phyloP scores from a whole-genome alignment of 2,797 vertebrate species.

The Antennarius maculatus region DNA sequence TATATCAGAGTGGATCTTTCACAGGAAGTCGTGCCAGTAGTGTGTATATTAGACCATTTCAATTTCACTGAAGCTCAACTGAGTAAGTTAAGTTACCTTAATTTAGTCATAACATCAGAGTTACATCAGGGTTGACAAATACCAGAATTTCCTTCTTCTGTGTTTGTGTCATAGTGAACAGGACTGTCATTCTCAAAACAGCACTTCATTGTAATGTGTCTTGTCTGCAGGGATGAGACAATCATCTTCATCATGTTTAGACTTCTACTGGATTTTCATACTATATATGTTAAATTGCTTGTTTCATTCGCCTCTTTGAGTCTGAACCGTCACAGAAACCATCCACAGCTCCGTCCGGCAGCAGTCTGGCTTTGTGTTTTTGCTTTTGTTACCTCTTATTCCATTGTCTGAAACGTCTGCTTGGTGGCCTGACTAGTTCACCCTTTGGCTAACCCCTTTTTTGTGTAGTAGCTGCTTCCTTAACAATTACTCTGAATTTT shows the following conservation, averaged over 20 bases:
- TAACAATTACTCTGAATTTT: constrained; percentile 9
- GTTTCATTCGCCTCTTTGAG: not conserved
- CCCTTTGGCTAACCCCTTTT: not conserved
- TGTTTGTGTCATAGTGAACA: constrained; percentile 40
- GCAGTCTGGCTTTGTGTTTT: constrained; percentile 46
- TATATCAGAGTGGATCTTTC: not conserved
- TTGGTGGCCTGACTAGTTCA: constrained; percentile 20
- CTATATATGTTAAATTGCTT: not conserved
- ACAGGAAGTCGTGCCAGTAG: not conserved
- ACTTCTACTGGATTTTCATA: not conserved
- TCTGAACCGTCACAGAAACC: constrained; percentile 2
- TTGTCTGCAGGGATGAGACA: not conserved
- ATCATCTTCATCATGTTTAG: constrained; percentile 6
- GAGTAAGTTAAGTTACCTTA: not conserved
- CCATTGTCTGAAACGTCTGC: constrained; percentile 52
- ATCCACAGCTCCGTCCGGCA: constrained; percentile 49
- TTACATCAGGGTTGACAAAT: constrained; percentile 3
- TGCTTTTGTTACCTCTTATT: constrained; percentile 54
- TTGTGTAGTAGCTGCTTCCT: not conserved
- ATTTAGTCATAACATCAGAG: constrained; percentile 7
- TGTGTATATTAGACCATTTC: not conserved
- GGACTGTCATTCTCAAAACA: constrained; percentile 21
- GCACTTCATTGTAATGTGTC: constrained; percentile 10
- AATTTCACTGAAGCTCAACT: not conserved
- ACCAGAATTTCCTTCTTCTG: constrained; percentile 24